Percentiles rank a stretch among this genome's conserved stretches.
Conservation (phyloP, 2,888 invertebrate species). For the Thelaira solivaga region DNA sequence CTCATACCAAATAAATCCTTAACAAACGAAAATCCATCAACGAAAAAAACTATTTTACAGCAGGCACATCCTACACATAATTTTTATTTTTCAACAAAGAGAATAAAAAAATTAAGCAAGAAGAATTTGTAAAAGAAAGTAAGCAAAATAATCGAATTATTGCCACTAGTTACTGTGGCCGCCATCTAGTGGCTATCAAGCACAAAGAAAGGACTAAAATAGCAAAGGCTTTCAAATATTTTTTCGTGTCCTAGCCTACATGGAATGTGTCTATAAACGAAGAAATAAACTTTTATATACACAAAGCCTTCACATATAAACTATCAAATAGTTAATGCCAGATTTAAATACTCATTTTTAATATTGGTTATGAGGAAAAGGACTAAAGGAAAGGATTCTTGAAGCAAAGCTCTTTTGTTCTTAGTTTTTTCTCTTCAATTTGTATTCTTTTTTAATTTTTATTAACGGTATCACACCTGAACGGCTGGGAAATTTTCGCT, state of each 20-base stretch:
- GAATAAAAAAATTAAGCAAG: slow-evolving; percentile 27
- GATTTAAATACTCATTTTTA: slow-evolving; percentile 5
- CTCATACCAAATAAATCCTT: slow-evolving; percentile 46
- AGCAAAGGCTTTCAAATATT: slow-evolving; percentile 37
- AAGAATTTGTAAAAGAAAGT: slow-evolving; percentile 50
- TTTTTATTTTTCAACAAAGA: slow-evolving; percentile 40
- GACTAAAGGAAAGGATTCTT: too few species aligned
- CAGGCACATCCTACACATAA: slow-evolving; percentile 40
- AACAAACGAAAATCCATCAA: slow-evolving; percentile 61
- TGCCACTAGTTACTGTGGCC: slow-evolving; percentile 70
- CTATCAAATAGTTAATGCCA: slow-evolving; percentile 36
- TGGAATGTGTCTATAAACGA: too few species aligned
- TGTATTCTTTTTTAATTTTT: too few species aligned
- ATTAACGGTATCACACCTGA: too few species aligned
- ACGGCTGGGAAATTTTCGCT: too few species aligned
- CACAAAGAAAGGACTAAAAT: slow-evolving; percentile 41
- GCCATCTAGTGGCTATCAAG: slow-evolving; percentile 9
- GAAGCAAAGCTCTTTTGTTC: too few species aligned
- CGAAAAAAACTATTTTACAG: slow-evolving; percentile 48
- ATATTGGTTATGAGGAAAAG: slow-evolving; percentile 7
- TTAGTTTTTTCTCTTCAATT: too few species aligned
- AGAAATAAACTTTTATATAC: neutral
- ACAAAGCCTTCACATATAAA: neutral
- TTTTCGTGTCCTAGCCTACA: slow-evolving; percentile 19
- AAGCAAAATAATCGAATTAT: slow-evolving; percentile 73